Evolutionary conservation across 2,797 vertebrate species (phyloP), one percentile per base, ranked within the genome.

Genomic region (Monodelphis domestica): DNA sequence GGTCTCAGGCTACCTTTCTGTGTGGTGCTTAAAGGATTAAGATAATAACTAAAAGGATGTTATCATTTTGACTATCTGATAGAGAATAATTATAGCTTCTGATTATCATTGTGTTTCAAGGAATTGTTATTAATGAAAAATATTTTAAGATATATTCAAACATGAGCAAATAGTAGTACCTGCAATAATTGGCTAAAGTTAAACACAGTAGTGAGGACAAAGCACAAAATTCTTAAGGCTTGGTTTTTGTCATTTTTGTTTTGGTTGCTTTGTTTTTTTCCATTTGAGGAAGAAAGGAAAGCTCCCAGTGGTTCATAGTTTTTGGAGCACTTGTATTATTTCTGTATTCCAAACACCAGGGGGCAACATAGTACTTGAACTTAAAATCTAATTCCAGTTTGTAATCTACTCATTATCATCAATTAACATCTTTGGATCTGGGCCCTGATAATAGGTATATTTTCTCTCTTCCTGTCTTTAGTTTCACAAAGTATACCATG

Each of bases 91-190:
- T 89, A 57, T 53, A 24, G 89, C 3, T 12, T 55, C 57, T 89
- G 10, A 55, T 53, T 70, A 29, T 28, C 33, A 89, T 92, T 90
- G 28, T 51, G 54, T 91, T 33, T 90, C 24, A 89, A 53, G 15
- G 88, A 94, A 90, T 87, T 56, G 2, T 92, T 54, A 78, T 84
- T n/a, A 90, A 33, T 50, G n/a, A 45, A 90, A n/a, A 33, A 33
- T 45, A 51, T 53, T 53, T 2, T 28, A n/a, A 5, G 10, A 33
- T 6, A 12, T 89, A 26, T 33, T 7, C 88, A 53, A 53, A 30
- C 93, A 51, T 24, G 12, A 55, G 33, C 57, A 91, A 38, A 88
- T 10, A 70, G 45, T 50, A 59, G 33, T 89, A 88, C 51, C 1
- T 53, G 63, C 26, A 54, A 56, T 87, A 24, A 89, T 50, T 91